Base-by-base conservation (phyloP, 2,797 vertebrate genomes). In the Cichlasoma orientale region DNA sequence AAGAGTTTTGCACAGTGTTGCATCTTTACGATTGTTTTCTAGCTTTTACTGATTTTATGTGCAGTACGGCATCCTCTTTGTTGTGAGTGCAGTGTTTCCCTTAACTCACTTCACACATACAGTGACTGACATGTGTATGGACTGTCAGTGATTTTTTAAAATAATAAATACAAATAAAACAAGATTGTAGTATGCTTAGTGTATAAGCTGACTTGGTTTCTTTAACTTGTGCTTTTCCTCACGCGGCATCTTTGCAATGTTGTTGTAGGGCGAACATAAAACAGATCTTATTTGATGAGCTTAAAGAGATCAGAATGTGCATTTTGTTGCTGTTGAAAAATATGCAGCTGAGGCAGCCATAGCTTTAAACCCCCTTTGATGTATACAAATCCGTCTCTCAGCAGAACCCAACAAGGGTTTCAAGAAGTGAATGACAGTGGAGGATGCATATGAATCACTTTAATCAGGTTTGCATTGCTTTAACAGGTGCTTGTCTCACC, bases 311-410 rank as follows among this genome's bases (percentile, higher is more conserved):
- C 44, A 79, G 19, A 47, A 53, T 31, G 19, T 69, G 47, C 12
- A n/a, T 79, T 83, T 27, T 72, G 10, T 76, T 47, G 47, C 53
- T 29, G 7, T 52, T 78, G n/a, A 72, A 69, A 36, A 82, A 78
- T 77, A 85, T 84, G n/a, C 14, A 33, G 76, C 57, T 73, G 23
- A 72, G 56, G 75, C 61, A 70, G 59, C 50, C 16, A 18, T 59
- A 80, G 82, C 84, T 70, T 77, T 74, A 79, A 80, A 85, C 53
- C 68, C 66, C 27, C 70, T 63, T 68, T 79, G 77, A 80, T 76
- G 74, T 59, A 69, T 63, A 77, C 70, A 92, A 89, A 91, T 89
- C 89, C 38, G 21, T 10, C 63, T 84, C 80, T 90, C 79, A 89
- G 58, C 56, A 57, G 72, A 19, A 33, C 38, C 79, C n/a, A 80